Evolutionary conservation across 2,888 invertebrate genomes (phyloP).

Genomic region (Drosophila vallismaia): DNA sequence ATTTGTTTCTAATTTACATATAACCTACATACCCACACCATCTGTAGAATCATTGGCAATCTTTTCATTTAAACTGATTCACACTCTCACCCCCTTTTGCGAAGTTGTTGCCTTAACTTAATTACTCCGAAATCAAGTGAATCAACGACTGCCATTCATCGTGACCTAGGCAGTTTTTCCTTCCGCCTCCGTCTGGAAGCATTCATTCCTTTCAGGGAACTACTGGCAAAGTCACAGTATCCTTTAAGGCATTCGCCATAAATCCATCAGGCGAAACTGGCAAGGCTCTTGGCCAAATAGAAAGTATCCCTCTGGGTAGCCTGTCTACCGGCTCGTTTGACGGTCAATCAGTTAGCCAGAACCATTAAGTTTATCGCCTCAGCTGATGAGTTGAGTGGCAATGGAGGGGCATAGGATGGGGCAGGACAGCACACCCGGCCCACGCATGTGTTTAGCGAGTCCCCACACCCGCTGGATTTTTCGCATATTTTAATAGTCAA

Average conservation of each 20-base stretch:
- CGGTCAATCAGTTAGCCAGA: conserved; percentile 57
- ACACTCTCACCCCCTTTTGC: background rate
- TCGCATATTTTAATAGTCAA: conserved; percentile 79
- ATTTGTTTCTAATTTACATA: background rate
- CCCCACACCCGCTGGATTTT: conserved; percentile 8
- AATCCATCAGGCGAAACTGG: conserved; percentile 30
- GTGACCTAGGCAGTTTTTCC: conserved; percentile 26
- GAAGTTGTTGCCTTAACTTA: conserved; percentile 61
- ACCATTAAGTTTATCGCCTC: conserved; percentile 68
- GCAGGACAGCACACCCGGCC: background rate
- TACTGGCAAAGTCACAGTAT: background rate
- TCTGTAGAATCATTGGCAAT: background rate
- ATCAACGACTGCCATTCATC: conserved; percentile 68
- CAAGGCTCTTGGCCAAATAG: conserved; percentile 29
- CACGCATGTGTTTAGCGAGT: conserved; percentile 29
- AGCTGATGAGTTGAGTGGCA: conserved; percentile 25
- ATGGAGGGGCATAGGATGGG: conserved; percentile 4
- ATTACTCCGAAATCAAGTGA: conserved; percentile 71
- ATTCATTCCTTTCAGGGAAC: background rate
- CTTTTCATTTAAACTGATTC: conserved; percentile 4
- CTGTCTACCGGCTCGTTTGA: conserved; percentile 38
- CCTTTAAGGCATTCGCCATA: conserved; percentile 26
- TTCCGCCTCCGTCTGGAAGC: conserved; percentile 14
- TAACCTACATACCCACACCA: background rate
- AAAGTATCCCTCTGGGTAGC: conserved; percentile 29